Percentiles rank a stretch among this genome's conserved stretches.
Evolutionary conservation across 2,888 invertebrate species (phyloP).

Genomic region (Tipula lateralis): DNA sequence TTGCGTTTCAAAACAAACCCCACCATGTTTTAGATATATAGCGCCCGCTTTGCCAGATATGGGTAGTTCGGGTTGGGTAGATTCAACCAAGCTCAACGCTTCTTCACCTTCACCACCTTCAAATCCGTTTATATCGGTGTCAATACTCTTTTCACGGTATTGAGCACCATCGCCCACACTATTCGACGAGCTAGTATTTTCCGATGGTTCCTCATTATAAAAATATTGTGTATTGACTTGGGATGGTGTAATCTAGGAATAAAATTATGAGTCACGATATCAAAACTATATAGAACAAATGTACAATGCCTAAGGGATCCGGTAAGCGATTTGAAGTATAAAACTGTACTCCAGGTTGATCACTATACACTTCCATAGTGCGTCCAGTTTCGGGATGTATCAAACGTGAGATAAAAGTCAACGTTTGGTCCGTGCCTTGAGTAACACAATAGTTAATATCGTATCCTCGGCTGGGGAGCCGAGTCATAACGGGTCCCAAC

Average conservation of each 20-base stretch:
- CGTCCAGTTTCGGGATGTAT: conserved; percentile 69
- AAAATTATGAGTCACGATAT: not conserved
- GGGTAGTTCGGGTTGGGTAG: conserved; percentile 38
- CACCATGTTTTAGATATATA: conserved; percentile 68
- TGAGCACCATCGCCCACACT: not conserved
- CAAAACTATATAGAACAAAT: not conserved
- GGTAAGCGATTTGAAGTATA: conserved; percentile 79
- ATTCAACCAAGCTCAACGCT: not conserved
- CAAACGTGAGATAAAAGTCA: conserved; percentile 60
- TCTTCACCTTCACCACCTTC: not conserved
- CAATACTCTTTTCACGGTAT: too few species aligned
- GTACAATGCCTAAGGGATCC: conserved; percentile 44
- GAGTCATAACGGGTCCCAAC: conserved; percentile 62
- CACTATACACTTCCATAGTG: conserved; percentile 71
- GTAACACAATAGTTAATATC: conserved; percentile 79
- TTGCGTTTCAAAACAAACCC: conserved; percentile 86
- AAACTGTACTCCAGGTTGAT: conserved; percentile 87
- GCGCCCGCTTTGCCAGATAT: conserved; percentile 66
- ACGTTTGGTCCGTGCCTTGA: conserved; percentile 53
- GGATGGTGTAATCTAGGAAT: not conserved
- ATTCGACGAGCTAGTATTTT: not conserved
- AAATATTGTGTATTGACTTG: conserved; percentile 14
- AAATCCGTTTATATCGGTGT: too few species aligned
- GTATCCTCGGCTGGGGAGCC: conserved; percentile 67
- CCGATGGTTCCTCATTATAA: not conserved